Evolutionary conservation across 2,113 vertebrate species (phyloP).

Genomic region (Ciconia stormi): DNA sequence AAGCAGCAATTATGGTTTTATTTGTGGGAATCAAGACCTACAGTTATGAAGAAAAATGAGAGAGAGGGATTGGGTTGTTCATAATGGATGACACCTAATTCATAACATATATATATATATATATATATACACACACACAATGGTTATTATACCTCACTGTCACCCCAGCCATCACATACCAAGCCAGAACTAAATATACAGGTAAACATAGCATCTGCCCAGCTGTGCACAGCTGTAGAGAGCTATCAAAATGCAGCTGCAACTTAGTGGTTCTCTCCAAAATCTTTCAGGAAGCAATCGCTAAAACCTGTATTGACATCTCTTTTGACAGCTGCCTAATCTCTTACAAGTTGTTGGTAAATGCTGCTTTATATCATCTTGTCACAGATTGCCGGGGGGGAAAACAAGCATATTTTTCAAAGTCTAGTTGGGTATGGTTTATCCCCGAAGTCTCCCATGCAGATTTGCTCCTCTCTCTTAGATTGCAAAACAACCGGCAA

Average conservation of each 20-base stretch:
- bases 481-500: neutral
- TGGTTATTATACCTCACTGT: neutral
- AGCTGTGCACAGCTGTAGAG: neutral
- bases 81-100: neutral
- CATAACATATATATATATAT: neutral
- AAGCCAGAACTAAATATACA: neutral
- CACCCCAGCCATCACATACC: rapidly evolving
- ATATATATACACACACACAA: neutral
- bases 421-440: neutral
- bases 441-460: neutral
- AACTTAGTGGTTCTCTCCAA: neutral
- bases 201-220: neutral
- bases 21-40: neutral
- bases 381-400: neutral
- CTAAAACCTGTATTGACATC: neutral
- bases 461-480: neutral
- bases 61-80: neutral
- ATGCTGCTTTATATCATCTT: conserved; percentile 24
- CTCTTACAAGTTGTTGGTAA: conserved; percentile 9
- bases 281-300: neutral
- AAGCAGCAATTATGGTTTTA: conserved; percentile 20
- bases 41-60: conserved; percentile 21
- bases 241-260: conserved; percentile 1
- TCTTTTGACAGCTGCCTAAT: conserved; percentile 27
- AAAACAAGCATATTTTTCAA: conserved; percentile 8